Percentiles rank a stretch among this genome's conserved stretches.
Evolutionary conservation across 2,888 invertebrate genomes (phyloP).

Genomic region (Azorinus chamasolen): DNA sequence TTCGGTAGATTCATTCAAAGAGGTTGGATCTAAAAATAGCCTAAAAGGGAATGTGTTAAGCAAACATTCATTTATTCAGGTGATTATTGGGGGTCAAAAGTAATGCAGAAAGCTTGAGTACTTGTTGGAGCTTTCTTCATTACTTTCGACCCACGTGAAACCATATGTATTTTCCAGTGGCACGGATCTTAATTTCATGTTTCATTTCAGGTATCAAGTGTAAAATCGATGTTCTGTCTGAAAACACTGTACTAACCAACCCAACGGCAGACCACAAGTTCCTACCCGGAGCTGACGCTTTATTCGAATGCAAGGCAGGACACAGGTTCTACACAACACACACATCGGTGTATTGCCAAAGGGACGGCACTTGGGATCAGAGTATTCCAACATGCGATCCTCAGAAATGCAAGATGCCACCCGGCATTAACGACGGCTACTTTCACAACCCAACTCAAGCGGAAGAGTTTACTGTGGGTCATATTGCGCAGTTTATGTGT

Average conservation of each 20-base stretch:
- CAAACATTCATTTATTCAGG: too few relatives aligned
- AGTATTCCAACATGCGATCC: slow-evolving; percentile 80
- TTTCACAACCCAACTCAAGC: slow-evolving; percentile 20
- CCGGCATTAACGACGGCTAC: slow-evolving; percentile 79
- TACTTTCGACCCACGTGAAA: too few relatives aligned
- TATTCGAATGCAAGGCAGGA: slow-evolving; percentile 73
- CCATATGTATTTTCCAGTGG: too few relatives aligned
- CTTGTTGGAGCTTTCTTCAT: too few relatives aligned
- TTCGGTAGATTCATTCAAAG: too few relatives aligned
- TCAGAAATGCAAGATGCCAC: slow-evolving; percentile 73
- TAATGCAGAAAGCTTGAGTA: too few relatives aligned
- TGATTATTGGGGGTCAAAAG: too few relatives aligned
- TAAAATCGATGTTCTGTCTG: slow-evolving; percentile 70
- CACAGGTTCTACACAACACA: slow-evolving; percentile 72
- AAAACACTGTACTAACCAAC: slow-evolving; percentile 67
- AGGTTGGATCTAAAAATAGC: too few relatives aligned
- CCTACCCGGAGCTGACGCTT: slow-evolving; percentile 59
- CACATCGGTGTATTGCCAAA: slow-evolving; percentile 72
- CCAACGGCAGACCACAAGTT: slow-evolving; percentile 53
- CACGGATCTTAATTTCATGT: too few relatives aligned
- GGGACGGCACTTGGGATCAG: slow-evolving; percentile 78
- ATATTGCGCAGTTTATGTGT: slow-evolving; percentile 70
- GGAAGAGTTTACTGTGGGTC: slow-evolving; percentile 73
- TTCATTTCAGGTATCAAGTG: slow-evolving; percentile 77
- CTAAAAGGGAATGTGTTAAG: too few relatives aligned